Conservation (phyloP, 2,888 invertebrate species). For the Andrena marginata region DNA sequence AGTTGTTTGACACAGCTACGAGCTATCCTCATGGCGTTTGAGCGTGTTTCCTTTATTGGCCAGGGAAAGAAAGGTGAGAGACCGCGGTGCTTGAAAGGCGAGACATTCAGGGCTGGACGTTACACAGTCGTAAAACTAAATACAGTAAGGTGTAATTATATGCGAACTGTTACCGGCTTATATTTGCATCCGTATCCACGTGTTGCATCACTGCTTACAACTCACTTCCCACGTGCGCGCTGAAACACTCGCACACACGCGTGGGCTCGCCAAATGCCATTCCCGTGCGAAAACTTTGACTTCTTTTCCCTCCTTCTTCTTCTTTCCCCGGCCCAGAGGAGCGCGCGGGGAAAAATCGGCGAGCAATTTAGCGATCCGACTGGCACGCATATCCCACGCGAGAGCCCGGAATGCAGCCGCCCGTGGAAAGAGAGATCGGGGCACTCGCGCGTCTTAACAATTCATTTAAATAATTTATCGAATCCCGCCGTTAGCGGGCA, state of each 20-base stretch:
- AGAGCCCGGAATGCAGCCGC: neutral
- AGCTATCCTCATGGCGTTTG: no score
- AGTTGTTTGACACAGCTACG: neutral
- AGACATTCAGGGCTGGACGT: neutral
- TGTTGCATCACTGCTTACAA: constrained; percentile 61
- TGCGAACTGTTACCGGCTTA: constrained; percentile 37
- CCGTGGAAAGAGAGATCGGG: constrained; percentile 4
- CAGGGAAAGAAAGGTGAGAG: neutral
- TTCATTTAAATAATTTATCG: constrained; percentile 54
- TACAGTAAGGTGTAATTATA: constrained; percentile 32
- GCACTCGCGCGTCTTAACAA: constrained; percentile 9
- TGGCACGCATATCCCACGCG: neutral
- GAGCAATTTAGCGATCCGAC: neutral
- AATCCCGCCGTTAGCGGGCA: constrained; percentile 18
- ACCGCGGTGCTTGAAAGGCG: neutral
- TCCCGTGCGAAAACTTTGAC: constrained; percentile 20
- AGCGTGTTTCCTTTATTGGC: neutral
- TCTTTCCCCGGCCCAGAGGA: neutral
- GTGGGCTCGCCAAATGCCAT: constrained; percentile 50
- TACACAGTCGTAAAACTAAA: constrained; percentile 39
- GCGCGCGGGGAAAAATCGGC: neutral
- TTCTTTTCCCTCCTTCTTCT: constrained; percentile 1
- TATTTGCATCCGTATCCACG: constrained; percentile 43
- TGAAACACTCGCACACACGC: constrained; percentile 30
- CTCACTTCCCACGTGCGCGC: constrained; percentile 58